Base-by-base conservation (phyloP, 2,113 vertebrate species). In the Maccullochella peelii region DNA sequence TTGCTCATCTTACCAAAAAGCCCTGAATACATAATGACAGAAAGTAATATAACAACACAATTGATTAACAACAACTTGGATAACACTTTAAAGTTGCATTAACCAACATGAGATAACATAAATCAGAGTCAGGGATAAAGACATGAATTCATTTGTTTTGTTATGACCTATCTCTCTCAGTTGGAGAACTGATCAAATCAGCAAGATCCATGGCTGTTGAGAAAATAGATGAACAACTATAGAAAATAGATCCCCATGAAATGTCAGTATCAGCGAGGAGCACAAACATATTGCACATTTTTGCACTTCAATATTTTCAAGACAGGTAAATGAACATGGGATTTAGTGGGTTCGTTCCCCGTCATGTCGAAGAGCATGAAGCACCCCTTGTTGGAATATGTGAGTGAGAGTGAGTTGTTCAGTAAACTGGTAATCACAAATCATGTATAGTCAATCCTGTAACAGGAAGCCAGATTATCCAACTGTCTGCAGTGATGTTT, bases 121-220 rank as follows among this genome's bases (percentile, higher is more conserved):
- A 44, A 73, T n/a, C 52, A 44, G n/a, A 23, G 25, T 78, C 65
- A 40, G 23, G 40, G 59, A 67, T 27, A 65, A 80, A 52, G 63
- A 57, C 55, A 42, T 75, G 55, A 23, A 52, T 33, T 55, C 4
- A 44, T 30, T 21, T 47, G 16, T 68, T 65, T 12, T 50, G 47
- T 20, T 23, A 40, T 11, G 44, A 40, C 14, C 30, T 16, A 4
- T 23, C 6, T 76, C 2, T 63, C 42, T 67, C 30, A 33, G 58
- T 4, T 36, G 33, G 36, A 65, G 42, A 68, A 33, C 20, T n/a
- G 6, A 52, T 33, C 21, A 70, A 52, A 70, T 20, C n/a, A 67
- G 6, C n/a, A 47, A 67, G 23, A 15, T 67, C 23, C 40, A 47
- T 49, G 25, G 66, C 44, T 50, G 25, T 2, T 33, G 67, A 25